These are phyloP conservation scores for Melanophora roralis DNA, from an alignment of 2,888 invertebrate genomes.

Conservation along the genomic window DNA sequence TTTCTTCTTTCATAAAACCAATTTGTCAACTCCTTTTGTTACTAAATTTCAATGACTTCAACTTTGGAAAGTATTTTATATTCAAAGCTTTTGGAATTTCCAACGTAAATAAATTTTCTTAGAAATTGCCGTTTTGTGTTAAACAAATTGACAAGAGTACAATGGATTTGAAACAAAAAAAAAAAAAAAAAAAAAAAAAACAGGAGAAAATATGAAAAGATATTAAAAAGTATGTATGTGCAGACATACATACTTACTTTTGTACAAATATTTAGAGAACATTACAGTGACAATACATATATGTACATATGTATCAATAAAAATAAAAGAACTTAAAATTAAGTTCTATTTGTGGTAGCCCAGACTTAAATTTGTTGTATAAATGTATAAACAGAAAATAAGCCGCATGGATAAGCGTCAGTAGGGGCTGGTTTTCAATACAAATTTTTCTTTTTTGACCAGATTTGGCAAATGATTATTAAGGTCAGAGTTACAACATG, in stretches of 20 bases:
- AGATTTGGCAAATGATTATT: slow-evolving; percentile 44
- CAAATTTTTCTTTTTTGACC: not conserved
- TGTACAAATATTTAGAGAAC: too few species aligned
- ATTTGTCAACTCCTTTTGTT: slow-evolving; percentile 13
- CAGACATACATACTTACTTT: too few species aligned
- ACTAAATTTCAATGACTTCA: slow-evolving; percentile 14
- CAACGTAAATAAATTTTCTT: slow-evolving; percentile 29
- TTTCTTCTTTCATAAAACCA: not conserved
- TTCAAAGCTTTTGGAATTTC: slow-evolving; percentile 8
- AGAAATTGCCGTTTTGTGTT: slow-evolving; percentile 29
- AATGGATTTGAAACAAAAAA: slow-evolving; percentile 4
- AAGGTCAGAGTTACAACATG: slow-evolving; percentile 50
- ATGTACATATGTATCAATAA: too few species aligned
- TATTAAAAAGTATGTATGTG: too few species aligned
- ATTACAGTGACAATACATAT: too few species aligned
- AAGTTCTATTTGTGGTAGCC: not conserved
- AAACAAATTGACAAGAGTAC: slow-evolving; percentile 26
- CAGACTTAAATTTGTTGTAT: slow-evolving; percentile 21
- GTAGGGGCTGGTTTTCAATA: not conserved
- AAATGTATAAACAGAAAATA: not conserved
- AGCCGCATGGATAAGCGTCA: not conserved
- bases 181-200: not conserved
- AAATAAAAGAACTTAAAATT: too few species aligned
- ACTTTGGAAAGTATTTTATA: slow-evolving; percentile 26
- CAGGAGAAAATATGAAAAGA: too few species aligned